These are phyloP conservation scores for Tor tambroides DNA, from an alignment of 2,113 vertebrate species.

Conservation along the genomic window DNA sequence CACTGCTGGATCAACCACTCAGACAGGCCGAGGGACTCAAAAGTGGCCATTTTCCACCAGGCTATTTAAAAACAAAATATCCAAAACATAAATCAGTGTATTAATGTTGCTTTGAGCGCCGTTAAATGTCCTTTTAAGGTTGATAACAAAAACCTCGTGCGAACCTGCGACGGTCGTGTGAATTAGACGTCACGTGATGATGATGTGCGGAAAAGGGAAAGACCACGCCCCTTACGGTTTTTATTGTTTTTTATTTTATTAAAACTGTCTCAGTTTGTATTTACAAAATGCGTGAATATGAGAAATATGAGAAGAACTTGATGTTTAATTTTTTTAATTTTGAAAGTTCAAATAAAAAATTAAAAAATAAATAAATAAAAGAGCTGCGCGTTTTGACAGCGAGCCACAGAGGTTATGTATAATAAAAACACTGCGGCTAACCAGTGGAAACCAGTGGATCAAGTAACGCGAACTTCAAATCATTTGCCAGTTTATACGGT, in stretches of 20 bases:
- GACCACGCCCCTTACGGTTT: neutral
- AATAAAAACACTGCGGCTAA: neutral
- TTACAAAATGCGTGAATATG: too few species aligned
- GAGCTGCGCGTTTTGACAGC: neutral
- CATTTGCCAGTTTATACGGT: too few species aligned
- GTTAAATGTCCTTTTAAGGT: neutral
- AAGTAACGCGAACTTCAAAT: too few species aligned
- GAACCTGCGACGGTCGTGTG: slow-evolving; percentile 15
- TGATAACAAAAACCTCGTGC: slow-evolving; percentile 40
- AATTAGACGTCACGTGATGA: slow-evolving; percentile 36
- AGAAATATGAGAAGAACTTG: too few species aligned
- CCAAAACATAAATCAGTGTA: neutral
- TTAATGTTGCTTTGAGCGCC: neutral
- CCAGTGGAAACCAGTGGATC: neutral
- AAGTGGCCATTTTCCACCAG: slow-evolving; percentile 73
- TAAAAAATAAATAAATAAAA: too few species aligned
- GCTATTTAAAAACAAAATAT: neutral
- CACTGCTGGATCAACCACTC: slow-evolving; percentile 89
- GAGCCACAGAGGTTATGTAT: neutral
- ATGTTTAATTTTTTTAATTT: too few species aligned
- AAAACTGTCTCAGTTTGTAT: too few species aligned
- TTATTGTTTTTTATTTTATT: too few species aligned
- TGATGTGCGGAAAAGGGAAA: neutral
- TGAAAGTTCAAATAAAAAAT: too few species aligned
- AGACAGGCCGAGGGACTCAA: slow-evolving; percentile 81